Conservation (phyloP, 2,888 invertebrate genomes). For the Stenichneumon culpator region DNA sequence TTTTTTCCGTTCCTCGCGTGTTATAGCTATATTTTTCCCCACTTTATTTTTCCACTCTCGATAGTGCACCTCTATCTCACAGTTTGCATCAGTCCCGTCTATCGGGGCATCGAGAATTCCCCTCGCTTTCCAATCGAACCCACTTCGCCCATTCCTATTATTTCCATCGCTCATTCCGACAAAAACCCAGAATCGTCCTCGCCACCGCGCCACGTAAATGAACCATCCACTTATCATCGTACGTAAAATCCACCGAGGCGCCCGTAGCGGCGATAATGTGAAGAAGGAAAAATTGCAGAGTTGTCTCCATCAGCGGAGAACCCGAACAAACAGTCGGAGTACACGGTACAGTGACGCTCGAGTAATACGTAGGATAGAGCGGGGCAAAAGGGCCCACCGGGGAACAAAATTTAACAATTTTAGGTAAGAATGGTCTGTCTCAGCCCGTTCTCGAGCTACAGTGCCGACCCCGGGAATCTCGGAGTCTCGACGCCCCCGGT, state of each 20-base stretch:
- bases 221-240: slow-evolving; percentile 4
- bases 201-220: background rate
- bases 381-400: background rate
- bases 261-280: background rate
- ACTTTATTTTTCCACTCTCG: slow-evolving; percentile 20
- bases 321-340: slow-evolving; percentile 27
- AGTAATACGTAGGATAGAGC: background rate
- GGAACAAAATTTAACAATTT: background rate
- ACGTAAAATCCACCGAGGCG: slow-evolving; percentile 23
- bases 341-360: slow-evolving; percentile 11
- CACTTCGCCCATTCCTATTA: background rate
- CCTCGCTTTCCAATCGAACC: slow-evolving; percentile 29
- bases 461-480: background rate
- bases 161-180: slow-evolving; percentile 7
- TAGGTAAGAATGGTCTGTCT: background rate
- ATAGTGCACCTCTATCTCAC: background rate
- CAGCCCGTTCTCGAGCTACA: background rate
- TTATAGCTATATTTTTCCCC: slow-evolving; percentile 11
- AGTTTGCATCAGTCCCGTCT: background rate
- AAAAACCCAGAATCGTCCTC: slow-evolving; percentile 10
- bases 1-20: background rate
- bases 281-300: slow-evolving; percentile 1
- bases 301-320: slow-evolving; percentile 20
- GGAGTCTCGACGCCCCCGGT: slow-evolving; percentile 15
- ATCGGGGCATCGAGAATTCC: slow-evolving; percentile 9